These are phyloP conservation scores for Leptinotarsa juncta DNA, from an alignment of 2,888 invertebrate genomes.

Conservation along the genomic window DNA sequence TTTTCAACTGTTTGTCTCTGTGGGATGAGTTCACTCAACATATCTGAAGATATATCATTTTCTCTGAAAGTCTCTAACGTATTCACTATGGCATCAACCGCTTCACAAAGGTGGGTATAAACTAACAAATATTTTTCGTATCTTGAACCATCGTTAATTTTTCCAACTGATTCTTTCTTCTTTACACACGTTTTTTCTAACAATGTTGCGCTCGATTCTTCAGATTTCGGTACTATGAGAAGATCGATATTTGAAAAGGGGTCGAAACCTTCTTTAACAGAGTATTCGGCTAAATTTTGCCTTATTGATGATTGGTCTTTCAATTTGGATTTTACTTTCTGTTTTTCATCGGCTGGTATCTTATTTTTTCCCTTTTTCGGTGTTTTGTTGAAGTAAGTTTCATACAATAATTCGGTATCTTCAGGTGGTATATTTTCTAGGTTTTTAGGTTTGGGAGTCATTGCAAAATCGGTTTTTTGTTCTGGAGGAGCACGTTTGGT, in stretches of 20 bases:
- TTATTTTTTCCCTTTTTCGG: constrained; percentile 14
- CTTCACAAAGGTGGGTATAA: constrained; percentile 36
- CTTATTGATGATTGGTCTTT: not conserved
- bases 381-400: constrained; percentile 40
- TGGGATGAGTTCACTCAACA: constrained; percentile 27
- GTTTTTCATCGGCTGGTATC: constrained; percentile 9
- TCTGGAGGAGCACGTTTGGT: constrained; percentile 39
- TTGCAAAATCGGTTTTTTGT: constrained; percentile 7
- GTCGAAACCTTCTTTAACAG: constrained; percentile 34
- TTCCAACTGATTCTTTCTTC: not conserved
- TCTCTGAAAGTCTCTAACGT: constrained; percentile 41
- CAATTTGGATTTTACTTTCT: not conserved
- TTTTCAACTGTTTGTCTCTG: not conserved
- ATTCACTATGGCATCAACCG: constrained; percentile 38
- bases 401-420: constrained; percentile 34
- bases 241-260: constrained; percentile 37
- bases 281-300: constrained; percentile 4
- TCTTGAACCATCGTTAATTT: constrained; percentile 5
- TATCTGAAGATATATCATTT: constrained; percentile 27
- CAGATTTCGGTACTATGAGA: not conserved
- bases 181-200: not conserved
- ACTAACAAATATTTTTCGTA: constrained; percentile 43
- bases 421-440: constrained; percentile 39
- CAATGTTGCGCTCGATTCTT: not conserved
- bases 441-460: constrained; percentile 42